Evolutionary conservation across 2,797 vertebrate species (phyloP), one percentile per base, ranked within the genome.

Genomic region (Leptatherina wallacei): DNA sequence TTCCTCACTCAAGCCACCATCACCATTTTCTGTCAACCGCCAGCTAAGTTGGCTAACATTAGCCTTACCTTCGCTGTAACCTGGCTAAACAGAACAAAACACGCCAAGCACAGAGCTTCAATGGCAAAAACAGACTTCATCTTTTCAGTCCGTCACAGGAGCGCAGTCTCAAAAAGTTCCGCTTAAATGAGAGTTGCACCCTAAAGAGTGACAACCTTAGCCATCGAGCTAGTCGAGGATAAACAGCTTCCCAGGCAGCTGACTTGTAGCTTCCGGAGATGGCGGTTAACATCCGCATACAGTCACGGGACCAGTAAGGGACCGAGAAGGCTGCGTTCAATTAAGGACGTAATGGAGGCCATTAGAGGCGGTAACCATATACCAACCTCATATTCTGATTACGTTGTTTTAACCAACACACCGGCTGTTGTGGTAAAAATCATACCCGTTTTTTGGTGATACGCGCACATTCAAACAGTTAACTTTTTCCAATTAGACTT

Each of bases 31-130:
- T 55, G 3, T 44, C 3, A 10, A 11, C 49, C 16, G 30, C 63
- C 16, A 80, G 73, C 84, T 72, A 64, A 30, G 42, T 16, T 6
- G 29, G 80, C 71, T 84, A 84, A n/a, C 67, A 24, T 61, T 65
- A 85, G 82, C 77, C 81, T 86, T 91, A 95, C 93, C 90, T 93
- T 96, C 35, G 91, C 91, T 78, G 90, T 77, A 65, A 84, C 88
- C 85, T 90, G 81, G 76, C 74, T 80, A 30, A 89, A 77, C 38
- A 92, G 57, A 52, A 90, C 63, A 62, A 92, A 90, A 82, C 88
- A 91, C 71, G 79, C 65, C 57, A 92, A 8, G 33, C 56, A 58
- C 6, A 89, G 65, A 75, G 66, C 51, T 51, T 85, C 47, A 20
- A 88, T 5, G 0, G 82, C 27, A 29, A 75, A 57, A 14, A 61